Evolutionary conservation across 2,888 invertebrate species (phyloP).

Genomic region (Platynereis dumerilii): DNA sequence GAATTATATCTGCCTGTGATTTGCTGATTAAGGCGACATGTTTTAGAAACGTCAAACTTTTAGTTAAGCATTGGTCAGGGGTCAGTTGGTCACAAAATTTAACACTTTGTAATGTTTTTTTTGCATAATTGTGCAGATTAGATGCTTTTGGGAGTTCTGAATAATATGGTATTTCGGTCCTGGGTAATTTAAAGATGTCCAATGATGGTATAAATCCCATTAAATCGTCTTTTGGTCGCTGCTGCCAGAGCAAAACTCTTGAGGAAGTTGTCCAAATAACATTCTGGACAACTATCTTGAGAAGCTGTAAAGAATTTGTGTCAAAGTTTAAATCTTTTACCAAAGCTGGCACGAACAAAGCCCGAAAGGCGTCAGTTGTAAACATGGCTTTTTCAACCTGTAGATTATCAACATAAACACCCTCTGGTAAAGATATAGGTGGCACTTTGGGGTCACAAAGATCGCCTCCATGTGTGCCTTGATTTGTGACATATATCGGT

Average conservation of each 20-base stretch:
- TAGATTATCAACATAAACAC: neutral
- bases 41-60: too few relatives aligned
- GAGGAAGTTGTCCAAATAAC: neutral
- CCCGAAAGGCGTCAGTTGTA: constrained; percentile 23
- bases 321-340: neutral
- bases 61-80: too few relatives aligned
- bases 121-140: too few relatives aligned
- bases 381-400: constrained; percentile 14
- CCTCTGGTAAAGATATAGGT: constrained; percentile 19
- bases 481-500: too few relatives aligned
- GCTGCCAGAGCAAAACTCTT: neutral
- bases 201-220: neutral
- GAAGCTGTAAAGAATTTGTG: neutral
- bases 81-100: too few relatives aligned
- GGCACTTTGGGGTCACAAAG: constrained; percentile 24
- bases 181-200: too few relatives aligned
- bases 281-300: neutral
- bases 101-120: too few relatives aligned
- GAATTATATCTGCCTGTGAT: too few relatives aligned
- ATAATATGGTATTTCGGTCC: too few relatives aligned
- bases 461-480: too few relatives aligned
- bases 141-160: too few relatives aligned
- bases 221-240: neutral
- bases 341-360: neutral
- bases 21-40: too few relatives aligned